Evolutionary conservation across 2,888 invertebrate species (phyloP), one percentile per base, ranked within the genome.

Genomic region (Labia minor): DNA sequence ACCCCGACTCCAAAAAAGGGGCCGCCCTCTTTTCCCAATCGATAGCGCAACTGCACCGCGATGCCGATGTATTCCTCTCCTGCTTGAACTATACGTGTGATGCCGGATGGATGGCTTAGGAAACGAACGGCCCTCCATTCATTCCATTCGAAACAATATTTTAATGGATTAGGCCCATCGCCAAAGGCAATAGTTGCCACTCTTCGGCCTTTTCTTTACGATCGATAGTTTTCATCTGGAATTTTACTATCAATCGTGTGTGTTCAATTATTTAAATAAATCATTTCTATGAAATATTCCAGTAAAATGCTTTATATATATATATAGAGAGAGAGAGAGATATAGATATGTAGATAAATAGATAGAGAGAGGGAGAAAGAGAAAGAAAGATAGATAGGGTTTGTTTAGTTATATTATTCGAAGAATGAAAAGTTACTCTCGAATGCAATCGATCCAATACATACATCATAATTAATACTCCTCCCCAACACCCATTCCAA

Each of bases 21-120:
- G 49, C 49, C 49, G 49, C 49, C 49, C 49, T 49, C 49, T 49
- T 49, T 49, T 49, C 49, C 49, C 49, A 49, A 49, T 49, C 49
- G 49, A 49, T 49, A 49, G 49, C 49, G 49, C 49, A 49, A 49
- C 49, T 49, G 49, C 49, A 49, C 49, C 49, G 49, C 49, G 49
- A 49, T 4, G 49, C 49, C 49, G 49, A 49, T 49, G 14, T 49
- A 14, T 14, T 49, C 49, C 49, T 49, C 49, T 49, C 49, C 49
- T 49, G 49, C 49, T 49, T 49, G 49, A 49, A 49, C 49, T 49
- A 11, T 49, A 49, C 49, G 49, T 49, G 49, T 49, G 49, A 49
- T 49, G 49, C 49, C 2, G 49, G 49, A 49, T 49, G 49, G 49
- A 49, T 49, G 49, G 16, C 14, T 49, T 4, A 49, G 49, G 49